Base-by-base conservation (phyloP, 2,113 vertebrate species). In the Phalacrocorax brasilianus region DNA sequence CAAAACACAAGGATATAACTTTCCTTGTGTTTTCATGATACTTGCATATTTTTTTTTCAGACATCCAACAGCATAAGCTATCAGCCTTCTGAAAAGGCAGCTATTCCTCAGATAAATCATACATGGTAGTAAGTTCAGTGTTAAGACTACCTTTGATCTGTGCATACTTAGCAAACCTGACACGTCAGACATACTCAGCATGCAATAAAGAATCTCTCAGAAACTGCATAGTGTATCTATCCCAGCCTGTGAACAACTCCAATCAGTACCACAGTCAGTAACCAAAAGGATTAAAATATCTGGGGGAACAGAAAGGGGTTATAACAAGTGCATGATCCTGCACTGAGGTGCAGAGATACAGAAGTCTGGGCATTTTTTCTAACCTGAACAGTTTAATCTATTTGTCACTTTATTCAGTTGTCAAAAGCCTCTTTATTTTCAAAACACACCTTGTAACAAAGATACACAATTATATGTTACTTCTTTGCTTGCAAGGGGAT, bases 121-220 rank as follows among this genome's bases (percentile, higher is more conserved):
- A 84, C 19, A 62, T 19, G 9, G 32, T 21, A n/a, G 9, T 38
- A 91, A 88, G 47, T 82, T 91, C 81, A 63, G 32, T 1, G 0
- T 68, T 82, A 87, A 84, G 65, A 68, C 89, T 79, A 59, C 18
- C 44, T 93, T 91, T 91, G 81, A 94, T 95, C 38, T 75, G 23
- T 76, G 66, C 52, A 55, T 18, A 47, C 55, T 87, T 67, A 58
- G 56, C 56, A 87, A 97, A 91, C 7, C 28, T 67, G 56, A 78
- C 26, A 50, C 55, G 67, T 82, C 79, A 84, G 70, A 77, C 27
- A 65, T 26, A 72, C 52, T 75, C 88, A 52, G 35, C 21, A 50
- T 30, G 56, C 26, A 75, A 67, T 45, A 89, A 72, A 72, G 26
- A 72, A 47, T 55, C 35, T 55, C 56, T 78, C 27, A 67, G 77